Evolutionary conservation across 2,113 vertebrate genomes (phyloP).

Genomic region (Dipodomys stephensi): DNA sequence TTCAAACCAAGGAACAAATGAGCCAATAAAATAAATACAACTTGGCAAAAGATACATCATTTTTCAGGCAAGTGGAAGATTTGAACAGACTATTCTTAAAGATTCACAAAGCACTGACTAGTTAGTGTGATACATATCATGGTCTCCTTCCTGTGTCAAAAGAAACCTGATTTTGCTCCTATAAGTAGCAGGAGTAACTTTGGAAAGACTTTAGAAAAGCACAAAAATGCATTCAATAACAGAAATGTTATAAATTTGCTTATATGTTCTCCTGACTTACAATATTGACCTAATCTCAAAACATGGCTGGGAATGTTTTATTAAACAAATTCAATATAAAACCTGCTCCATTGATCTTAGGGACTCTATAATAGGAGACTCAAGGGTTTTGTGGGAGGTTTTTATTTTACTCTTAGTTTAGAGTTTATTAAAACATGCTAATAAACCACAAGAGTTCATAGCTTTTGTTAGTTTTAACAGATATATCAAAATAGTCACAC

Average conservation of each 20-base stretch:
- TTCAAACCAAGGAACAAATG: background rate
- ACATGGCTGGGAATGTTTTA: background rate
- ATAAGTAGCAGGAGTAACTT: background rate
- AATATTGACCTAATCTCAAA: slow-evolving; percentile 6
- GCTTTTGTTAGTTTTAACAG: background rate
- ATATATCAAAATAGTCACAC: background rate
- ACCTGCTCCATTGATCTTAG: background rate
- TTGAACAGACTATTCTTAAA: background rate
- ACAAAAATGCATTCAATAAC: background rate
- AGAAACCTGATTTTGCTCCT: background rate
- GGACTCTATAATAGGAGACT: background rate
- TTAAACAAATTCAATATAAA: background rate
- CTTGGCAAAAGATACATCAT: background rate
- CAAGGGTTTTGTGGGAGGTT: background rate
- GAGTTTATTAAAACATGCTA: background rate
- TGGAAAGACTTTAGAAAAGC: background rate
- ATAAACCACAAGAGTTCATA: background rate
- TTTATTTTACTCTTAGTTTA: slow-evolving; percentile 3
- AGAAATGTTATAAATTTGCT: background rate
- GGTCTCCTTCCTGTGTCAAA: background rate
- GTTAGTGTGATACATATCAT: accelerated
- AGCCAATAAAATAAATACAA: background rate
- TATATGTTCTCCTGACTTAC: background rate
- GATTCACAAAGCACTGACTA: background rate
- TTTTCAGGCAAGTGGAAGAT: background rate